Evolutionary conservation across 1,140 invertebrate genomes (phyloP).

Genomic region (Microplitis demolitor): DNA sequence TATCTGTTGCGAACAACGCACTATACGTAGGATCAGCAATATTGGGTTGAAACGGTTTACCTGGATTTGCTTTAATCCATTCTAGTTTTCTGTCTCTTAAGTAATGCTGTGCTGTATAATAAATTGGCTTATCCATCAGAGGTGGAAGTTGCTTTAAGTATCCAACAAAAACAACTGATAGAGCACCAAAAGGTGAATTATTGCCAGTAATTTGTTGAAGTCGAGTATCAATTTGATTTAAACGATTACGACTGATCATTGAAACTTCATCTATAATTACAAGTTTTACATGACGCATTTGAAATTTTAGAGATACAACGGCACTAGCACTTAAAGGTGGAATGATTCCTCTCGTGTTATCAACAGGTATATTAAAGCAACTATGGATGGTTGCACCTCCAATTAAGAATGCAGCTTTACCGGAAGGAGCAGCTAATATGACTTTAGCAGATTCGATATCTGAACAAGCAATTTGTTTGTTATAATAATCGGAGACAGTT

Average conservation of each 20-base stretch:
- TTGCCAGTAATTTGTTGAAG: too few species aligned
- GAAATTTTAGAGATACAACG: slow-evolving; percentile 33
- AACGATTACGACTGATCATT: too few species aligned
- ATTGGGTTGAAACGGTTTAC: neutral
- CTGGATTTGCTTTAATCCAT: neutral
- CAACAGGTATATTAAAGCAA: slow-evolving; percentile 44
- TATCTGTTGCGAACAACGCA: neutral
- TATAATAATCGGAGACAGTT: slow-evolving; percentile 33
- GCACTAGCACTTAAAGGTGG: slow-evolving; percentile 25
- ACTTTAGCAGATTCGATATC: slow-evolving; percentile 31
- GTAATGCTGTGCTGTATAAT: neutral
- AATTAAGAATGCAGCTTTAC: slow-evolving; percentile 50
- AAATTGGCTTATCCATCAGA: slow-evolving; percentile 30
- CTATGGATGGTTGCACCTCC: slow-evolving; percentile 45
- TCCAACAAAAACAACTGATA: slow-evolving; percentile 37
- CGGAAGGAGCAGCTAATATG: slow-evolving; percentile 44
- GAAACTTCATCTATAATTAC: too few species aligned
- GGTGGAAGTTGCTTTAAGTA: slow-evolving; percentile 38
- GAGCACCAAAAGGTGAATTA: slow-evolving; percentile 9
- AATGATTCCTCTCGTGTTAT: slow-evolving; percentile 25
- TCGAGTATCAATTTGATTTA: too few species aligned
- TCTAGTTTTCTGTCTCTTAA: neutral
- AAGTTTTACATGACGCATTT: slow-evolving; percentile 22
- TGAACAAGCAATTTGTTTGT: neutral
- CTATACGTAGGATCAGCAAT: neutral